Conservation (phyloP, 1,140 invertebrate species). For the Atta texana region DNA sequence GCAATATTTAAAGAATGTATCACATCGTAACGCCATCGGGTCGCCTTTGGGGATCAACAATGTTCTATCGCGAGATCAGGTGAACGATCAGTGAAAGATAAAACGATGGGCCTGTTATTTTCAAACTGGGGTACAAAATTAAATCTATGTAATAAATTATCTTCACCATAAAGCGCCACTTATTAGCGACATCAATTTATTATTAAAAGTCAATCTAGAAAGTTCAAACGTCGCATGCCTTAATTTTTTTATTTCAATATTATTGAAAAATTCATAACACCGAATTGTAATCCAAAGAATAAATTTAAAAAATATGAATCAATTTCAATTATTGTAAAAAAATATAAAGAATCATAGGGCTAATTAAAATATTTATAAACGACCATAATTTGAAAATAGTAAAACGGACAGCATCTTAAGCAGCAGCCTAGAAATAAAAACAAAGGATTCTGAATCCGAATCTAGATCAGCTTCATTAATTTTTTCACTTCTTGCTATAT, state of each 20-base stretch:
- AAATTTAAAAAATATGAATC: background rate
- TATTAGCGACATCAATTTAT: background rate
- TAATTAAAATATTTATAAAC: too few relatives aligned
- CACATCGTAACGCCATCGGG: background rate
- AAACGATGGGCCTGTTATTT: conserved; percentile 2
- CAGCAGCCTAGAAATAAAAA: too few relatives aligned
- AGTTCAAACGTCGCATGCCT: background rate
- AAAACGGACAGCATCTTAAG: too few relatives aligned
- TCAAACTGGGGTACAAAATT: background rate
- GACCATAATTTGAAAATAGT: too few relatives aligned
- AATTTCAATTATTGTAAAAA: background rate
- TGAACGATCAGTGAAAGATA: background rate
- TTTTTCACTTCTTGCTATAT: too few relatives aligned
- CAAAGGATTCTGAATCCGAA: too few relatives aligned
- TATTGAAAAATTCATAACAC: background rate
- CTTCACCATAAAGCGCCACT: background rate
- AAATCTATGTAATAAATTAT: background rate
- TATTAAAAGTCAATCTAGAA: conserved; percentile 9
- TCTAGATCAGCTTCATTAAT: too few relatives aligned
- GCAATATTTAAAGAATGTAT: conserved; percentile 25
- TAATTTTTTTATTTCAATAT: background rate
- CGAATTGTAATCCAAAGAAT: background rate
- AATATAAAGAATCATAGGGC: too few relatives aligned
- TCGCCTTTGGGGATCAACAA: background rate
- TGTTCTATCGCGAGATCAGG: background rate